A percentile compares a stretch with the other conserved stretches of the same genome.
These are phyloP conservation scores for Platycheirus rosarum DNA, from an alignment of 2,888 invertebrate genomes.

Conservation along the genomic window DNA sequence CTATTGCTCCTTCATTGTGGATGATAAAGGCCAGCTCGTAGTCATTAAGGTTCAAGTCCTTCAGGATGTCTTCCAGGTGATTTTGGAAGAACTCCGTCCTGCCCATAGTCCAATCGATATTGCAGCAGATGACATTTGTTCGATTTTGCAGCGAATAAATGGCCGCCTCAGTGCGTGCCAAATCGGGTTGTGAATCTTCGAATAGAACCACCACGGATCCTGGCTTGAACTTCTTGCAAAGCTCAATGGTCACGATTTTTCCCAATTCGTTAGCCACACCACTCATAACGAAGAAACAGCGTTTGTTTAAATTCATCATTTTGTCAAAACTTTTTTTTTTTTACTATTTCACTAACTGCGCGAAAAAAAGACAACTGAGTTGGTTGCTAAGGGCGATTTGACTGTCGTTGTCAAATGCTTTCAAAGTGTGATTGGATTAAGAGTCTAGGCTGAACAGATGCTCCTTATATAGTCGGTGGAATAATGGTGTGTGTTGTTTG, in stretches of 20 bases:
- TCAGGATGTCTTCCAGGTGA: slow-evolving; percentile 72
- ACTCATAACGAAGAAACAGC: slow-evolving; percentile 88
- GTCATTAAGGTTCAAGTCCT: slow-evolving; percentile 33
- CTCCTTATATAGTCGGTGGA: slow-evolving; percentile 47
- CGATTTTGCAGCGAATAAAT: slow-evolving; percentile 83
- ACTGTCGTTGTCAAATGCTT: slow-evolving; percentile 16
- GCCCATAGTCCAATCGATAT: slow-evolving; percentile 74
- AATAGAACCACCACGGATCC: slow-evolving; percentile 89
- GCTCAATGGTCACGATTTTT: slow-evolving; percentile 88
- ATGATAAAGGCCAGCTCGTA: slow-evolving; percentile 78
- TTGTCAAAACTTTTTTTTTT: slow-evolving; percentile 68
- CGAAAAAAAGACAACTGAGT: slow-evolving; percentile 19
- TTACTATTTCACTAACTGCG: not conserved
- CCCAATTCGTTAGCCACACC: slow-evolving; percentile 95
- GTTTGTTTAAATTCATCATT: slow-evolving; percentile 85
- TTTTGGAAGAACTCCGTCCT: slow-evolving; percentile 61
- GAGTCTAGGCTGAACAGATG: slow-evolving; percentile 18
- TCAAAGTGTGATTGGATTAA: slow-evolving; percentile 48
- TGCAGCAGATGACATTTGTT: slow-evolving; percentile 82
- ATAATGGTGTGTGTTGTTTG: slow-evolving; percentile 8
- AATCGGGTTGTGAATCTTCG: slow-evolving; percentile 87
- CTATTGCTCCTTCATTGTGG: slow-evolving; percentile 79
- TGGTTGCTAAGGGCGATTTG: slow-evolving; percentile 44
- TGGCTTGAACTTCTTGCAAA: slow-evolving; percentile 86
- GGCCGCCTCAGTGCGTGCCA: slow-evolving; percentile 86